Conservation (phyloP, 2,797 vertebrate genomes). For the Iguana delicatissima region DNA sequence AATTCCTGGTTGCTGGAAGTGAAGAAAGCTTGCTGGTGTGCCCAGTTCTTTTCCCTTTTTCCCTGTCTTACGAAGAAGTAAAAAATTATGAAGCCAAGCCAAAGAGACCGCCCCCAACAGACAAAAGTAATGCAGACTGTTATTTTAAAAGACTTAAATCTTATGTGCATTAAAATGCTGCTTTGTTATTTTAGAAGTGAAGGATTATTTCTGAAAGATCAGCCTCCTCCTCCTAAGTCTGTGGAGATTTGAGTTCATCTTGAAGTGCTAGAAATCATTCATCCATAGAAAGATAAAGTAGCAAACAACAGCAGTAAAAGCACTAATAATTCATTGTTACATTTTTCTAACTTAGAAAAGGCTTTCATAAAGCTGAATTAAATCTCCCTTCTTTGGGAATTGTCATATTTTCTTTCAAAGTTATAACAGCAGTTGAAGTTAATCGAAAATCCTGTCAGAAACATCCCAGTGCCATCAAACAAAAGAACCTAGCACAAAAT, state of each 20-base stretch:
- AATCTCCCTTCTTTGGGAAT: conserved; percentile 28
- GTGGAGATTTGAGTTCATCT: conserved; percentile 19
- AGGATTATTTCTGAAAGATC: background rate
- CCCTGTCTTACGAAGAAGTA: background rate
- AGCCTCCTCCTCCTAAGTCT: background rate
- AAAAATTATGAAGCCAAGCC: background rate
- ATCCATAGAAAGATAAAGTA: background rate
- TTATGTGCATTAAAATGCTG: background rate
- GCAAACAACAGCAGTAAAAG: conserved; percentile 3
- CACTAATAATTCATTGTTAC: conserved; percentile 1
- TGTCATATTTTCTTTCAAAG: conserved; percentile 35
- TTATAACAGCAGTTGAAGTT: conserved; percentile 12
- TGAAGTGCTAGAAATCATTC: conserved; percentile 21
- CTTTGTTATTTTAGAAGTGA: background rate
- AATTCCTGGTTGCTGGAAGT: background rate
- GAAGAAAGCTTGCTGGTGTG: background rate
- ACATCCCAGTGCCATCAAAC: background rate
- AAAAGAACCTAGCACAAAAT: conserved; percentile 26
- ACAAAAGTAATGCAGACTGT: background rate
- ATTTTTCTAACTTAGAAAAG: conserved; percentile 22
- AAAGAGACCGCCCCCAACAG: background rate
- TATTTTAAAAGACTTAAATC: conserved; percentile 6
- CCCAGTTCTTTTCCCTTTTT: background rate
- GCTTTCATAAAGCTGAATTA: conserved; percentile 29
- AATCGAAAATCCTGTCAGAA: conserved; percentile 22